These are phyloP conservation scores for Phyto melanocephala DNA, from an alignment of 2,888 invertebrate genomes.

Conservation along the genomic window DNA sequence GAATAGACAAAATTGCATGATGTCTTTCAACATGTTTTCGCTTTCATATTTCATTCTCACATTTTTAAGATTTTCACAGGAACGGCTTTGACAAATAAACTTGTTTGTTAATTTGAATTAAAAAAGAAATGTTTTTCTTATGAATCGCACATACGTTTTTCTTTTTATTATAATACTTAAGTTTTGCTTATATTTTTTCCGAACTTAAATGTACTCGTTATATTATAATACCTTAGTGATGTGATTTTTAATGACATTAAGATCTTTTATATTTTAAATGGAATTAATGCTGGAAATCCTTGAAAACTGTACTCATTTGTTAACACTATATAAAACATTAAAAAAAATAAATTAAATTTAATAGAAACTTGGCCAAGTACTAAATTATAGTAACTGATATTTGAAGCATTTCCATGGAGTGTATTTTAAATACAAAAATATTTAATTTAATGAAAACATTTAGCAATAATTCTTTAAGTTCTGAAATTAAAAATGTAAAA, in stretches of 20 bases:
- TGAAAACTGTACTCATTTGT: slow-evolving; percentile 15
- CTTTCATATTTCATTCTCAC: background rate
- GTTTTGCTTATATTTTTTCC: background rate
- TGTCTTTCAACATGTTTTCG: slow-evolving; percentile 23
- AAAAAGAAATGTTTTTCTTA: slow-evolving; percentile 5
- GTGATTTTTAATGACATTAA: slow-evolving; percentile 29
- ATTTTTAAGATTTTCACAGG: slow-evolving; percentile 5
- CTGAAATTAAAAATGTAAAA: no score
- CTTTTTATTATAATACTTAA: background rate
- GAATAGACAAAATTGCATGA: slow-evolving; percentile 32
- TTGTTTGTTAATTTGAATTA: slow-evolving; percentile 25
- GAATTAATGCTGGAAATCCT: slow-evolving; percentile 24
- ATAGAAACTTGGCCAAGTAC: no score
- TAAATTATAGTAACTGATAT: no score
- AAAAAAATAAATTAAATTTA: no score
- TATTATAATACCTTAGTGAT: background rate
- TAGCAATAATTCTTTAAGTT: no score
- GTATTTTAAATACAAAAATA: no score
- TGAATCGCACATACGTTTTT: no score
- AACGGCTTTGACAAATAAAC: background rate
- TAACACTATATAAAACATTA: no score
- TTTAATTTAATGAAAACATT: no score
- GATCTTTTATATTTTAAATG: background rate
- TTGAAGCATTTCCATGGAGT: no score
- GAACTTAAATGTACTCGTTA: background rate